Base-by-base conservation (phyloP, 1,140 invertebrate species). In the Drosophila rufa region DNA sequence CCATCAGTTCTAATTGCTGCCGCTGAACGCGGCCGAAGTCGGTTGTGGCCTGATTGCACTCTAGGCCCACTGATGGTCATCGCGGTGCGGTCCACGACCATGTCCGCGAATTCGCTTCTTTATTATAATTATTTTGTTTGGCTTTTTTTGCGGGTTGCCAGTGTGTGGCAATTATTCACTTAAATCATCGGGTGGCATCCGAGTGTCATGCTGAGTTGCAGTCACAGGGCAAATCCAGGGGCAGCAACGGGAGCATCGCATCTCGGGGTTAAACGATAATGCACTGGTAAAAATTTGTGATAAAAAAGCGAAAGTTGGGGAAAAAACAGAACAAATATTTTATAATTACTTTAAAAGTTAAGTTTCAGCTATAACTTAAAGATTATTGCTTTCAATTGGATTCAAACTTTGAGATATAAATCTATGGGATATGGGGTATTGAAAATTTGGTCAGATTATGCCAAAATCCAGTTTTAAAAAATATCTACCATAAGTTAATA, bases 171-270 rank as follows among this genome's bases (percentile, higher is more conserved):
- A 90, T 90, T 90, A 90, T 90, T 90, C 85, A 90, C 85, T 90
- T 90, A 90, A 90, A 85, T 77, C 85, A 85, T 90, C 81, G 89
- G 82, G 65, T 48, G 60, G 45, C 74, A 76, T 57, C 53, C 73
- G 64, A 77, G 84, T 89, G 85, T 89, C 85, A 90, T 90, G 85
- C 79, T 90, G 82, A 90, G 82, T 89, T 83, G 84, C 83, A 86
- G 77, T 85, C 80, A 79, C 69, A 77, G 30, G 38, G 40, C 51
- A 48, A 38, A 71, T 68, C 64, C 64, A 71, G 64, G 42, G 55
- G 51, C 60, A 84, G 80, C 73, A 67, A 58, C 73, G 67, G 75
- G 69, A 85, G 82, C 82, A 84, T 48, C 30, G 69, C 57, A 57
- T 55, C 68, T 59, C 45, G 75, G 64, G 69, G 61, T 60, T 73